Conservation (phyloP, 2,888 invertebrate species). For the Peribatodes rhomboidaria region DNA sequence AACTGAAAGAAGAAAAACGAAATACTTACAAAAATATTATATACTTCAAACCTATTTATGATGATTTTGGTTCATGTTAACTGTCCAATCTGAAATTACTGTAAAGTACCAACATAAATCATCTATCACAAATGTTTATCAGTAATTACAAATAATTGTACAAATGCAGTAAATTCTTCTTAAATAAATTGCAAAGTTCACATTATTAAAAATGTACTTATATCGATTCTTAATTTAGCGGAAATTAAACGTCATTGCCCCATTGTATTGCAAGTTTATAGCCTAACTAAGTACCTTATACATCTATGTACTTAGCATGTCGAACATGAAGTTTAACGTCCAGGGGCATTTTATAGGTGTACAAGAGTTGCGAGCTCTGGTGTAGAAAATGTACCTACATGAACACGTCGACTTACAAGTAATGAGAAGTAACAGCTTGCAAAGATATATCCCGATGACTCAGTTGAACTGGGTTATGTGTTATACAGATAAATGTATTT, state of each 20-base stretch:
- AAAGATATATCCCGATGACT: neutral
- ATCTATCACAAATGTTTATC: too few species aligned
- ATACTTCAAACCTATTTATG: too few species aligned
- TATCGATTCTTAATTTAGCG: neutral
- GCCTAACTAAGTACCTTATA: slow-evolving; percentile 19
- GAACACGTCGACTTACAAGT: neutral
- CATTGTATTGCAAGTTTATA: slow-evolving; percentile 25
- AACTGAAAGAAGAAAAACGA: too few species aligned
- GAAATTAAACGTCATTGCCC: slow-evolving; percentile 3
- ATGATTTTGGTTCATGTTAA: too few species aligned
- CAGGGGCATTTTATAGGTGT: slow-evolving; percentile 25
- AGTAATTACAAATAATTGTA: too few species aligned
- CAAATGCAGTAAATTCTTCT: too few species aligned
- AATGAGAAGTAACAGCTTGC: neutral
- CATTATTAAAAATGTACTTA: too few species aligned
- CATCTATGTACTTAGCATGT: too few species aligned
- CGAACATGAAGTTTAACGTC: slow-evolving; percentile 12
- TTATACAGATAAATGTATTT: neutral
- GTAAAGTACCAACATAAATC: too few species aligned
- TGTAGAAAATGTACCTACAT: neutral
- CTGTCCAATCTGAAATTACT: too few species aligned
- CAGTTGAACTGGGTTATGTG: neutral
- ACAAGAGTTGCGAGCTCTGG: neutral
- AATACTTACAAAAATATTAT: too few species aligned
- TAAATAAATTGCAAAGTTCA: too few species aligned